Evolutionary conservation across 1,140 invertebrate genomes (phyloP), one percentile per base, ranked within the genome.

Genomic region (Platyura marginata): DNA sequence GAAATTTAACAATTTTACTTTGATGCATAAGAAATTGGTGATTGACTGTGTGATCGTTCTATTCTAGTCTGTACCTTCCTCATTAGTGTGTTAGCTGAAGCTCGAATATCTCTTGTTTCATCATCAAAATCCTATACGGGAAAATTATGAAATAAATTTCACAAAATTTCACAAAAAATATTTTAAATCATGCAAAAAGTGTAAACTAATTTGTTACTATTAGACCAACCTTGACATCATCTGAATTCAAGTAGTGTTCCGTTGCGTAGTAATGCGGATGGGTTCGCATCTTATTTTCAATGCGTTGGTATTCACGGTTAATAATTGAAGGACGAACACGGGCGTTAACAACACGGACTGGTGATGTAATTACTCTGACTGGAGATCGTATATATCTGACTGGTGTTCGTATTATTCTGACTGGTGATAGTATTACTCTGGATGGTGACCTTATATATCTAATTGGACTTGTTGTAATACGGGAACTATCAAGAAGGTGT

Each of bases 201-300:
- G 25, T 29, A 8, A 13, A 29, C 13, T 13, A 29, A 8, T 29
- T 6, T 29, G 6, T 8, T 29, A 29, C 6, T 29, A 29, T 29
- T 6, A 8, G 25, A 29, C 25, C 25, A 29, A 29, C 25, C 25
- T 29, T 29, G 10, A 21, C 36, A 18, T 72, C 64, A 61, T 75
- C 74, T 45, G 80, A 81, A 62, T 78, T 79, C 59, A 81, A 74
- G 64, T 75, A 87, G 51, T 78, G 72, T 47, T 81, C 80, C 41
- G 74, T 65, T 25, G 73, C 68, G 25, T 71, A 70, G 55, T 79
- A 74, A 41, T 74, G 75, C 36, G 76, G 71, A 49, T 75, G 72
- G 41, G 68, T 66, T 48, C 77, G 69, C 44, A 70, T 56, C 55
- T 70, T 70, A 55, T 74, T 66, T 44, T 67, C 63, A 65, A 84